A percentile compares a stretch with the other conserved stretches of the same genome.
phyloP scores from a whole-genome alignment of 2,797 vertebrate species.

The Pempheris klunzingeri region DNA sequence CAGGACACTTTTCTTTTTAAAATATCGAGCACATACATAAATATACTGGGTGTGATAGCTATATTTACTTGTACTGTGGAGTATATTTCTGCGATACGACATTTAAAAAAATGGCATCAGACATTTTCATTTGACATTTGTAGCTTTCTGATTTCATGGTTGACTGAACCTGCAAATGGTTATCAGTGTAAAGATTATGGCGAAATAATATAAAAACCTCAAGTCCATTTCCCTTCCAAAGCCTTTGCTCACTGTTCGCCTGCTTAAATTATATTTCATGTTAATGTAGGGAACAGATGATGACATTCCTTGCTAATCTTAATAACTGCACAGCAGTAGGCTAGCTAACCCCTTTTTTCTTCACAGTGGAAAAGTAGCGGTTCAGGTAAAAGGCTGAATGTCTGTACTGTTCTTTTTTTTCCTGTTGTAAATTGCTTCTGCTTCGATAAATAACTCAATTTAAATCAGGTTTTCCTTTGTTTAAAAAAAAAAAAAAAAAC shows the following conservation, averaged over 20 bases:
- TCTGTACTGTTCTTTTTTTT: conserved; percentile 14
- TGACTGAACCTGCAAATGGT: conserved; percentile 45
- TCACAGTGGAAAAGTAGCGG: conserved; percentile 61
- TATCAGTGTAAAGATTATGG: conserved; percentile 38
- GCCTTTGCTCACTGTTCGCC: conserved; percentile 26
- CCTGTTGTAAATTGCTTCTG: conserved; percentile 35
- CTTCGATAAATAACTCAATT: conserved; percentile 42
- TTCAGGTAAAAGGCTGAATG: conserved; percentile 55
- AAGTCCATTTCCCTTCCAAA: conserved; percentile 27
- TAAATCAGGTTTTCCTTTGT: conserved; percentile 38
- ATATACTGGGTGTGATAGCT: conserved; percentile 25
- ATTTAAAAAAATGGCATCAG: conserved; percentile 15
- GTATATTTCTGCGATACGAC: conserved; percentile 45
- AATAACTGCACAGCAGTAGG: conserved; percentile 75
- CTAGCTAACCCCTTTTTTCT: conserved; percentile 42
- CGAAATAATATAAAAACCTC: conserved; percentile 31
- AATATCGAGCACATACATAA: conserved; percentile 28
- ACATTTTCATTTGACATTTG: conserved; percentile 59
- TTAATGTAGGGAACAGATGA: conserved; percentile 35
- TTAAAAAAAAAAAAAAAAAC: too few relatives aligned
- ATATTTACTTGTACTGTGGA: conserved; percentile 42
- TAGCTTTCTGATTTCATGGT: conserved; percentile 51
- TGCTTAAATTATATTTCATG: conserved; percentile 36
- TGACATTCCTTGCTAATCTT: conserved; percentile 40
- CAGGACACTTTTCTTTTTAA: conserved; percentile 21